Conservation (phyloP, 2,888 invertebrate genomes). For the Amiota minor region DNA sequence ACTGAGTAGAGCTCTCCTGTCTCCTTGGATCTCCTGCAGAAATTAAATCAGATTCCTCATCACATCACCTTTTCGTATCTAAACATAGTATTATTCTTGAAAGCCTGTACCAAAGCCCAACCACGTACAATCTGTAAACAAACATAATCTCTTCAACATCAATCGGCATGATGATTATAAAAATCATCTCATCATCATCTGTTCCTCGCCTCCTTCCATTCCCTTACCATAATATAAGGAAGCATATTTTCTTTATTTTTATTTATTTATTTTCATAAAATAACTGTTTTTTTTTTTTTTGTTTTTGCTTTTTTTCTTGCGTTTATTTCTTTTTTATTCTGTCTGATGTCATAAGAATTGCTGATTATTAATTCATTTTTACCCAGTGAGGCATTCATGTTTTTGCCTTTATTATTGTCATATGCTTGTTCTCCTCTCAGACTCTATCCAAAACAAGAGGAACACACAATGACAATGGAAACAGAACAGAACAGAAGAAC, state of each 20-base stretch:
- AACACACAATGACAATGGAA: too few species aligned
- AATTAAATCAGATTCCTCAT: too few species aligned
- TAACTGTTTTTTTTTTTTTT: neutral
- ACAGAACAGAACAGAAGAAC: too few species aligned
- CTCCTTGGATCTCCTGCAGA: too few species aligned
- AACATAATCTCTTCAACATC: neutral
- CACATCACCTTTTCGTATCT: too few species aligned
- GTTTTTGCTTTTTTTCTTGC: neutral
- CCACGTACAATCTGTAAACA: too few species aligned
- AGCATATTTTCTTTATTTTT: constrained; percentile 19
- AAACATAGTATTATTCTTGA: too few species aligned
- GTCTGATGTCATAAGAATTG: constrained; percentile 52
- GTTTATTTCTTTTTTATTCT: constrained; percentile 18
- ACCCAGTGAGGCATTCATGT: constrained; percentile 65
- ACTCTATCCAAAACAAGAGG: too few species aligned
- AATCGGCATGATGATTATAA: neutral
- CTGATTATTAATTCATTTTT: constrained; percentile 69
- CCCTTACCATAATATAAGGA: neutral
- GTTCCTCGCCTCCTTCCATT: neutral
- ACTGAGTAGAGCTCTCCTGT: too few species aligned
- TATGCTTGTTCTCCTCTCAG: constrained; percentile 1
- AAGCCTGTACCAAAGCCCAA: too few species aligned
- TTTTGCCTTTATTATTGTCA: constrained; percentile 44
- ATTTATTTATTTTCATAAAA: constrained; percentile 30
- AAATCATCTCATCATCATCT: neutral